These are phyloP conservation scores for Lycaena phlaeas DNA, from an alignment of 2,888 invertebrate species.

Conservation along the genomic window DNA sequence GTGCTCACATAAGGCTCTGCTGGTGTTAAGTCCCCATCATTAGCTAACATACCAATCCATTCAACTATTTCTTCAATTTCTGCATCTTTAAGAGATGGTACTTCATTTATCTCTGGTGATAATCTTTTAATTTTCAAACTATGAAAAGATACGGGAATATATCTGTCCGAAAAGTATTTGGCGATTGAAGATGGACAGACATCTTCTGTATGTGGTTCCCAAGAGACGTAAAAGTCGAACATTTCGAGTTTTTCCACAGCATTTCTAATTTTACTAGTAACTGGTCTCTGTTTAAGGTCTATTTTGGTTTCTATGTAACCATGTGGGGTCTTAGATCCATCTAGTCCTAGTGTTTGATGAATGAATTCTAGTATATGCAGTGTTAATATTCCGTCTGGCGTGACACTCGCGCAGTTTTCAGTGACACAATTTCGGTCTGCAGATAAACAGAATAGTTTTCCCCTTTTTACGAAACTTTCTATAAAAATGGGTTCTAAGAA, in stretches of 20 bases:
- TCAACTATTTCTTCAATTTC: conserved; percentile 50
- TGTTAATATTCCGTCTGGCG: conserved; percentile 46
- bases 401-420: conserved; percentile 47
- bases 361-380: conserved; percentile 40
- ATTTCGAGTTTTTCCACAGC: conserved; percentile 35
- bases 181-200: conserved; percentile 59
- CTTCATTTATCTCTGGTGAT: conserved; percentile 34
- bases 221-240: conserved; percentile 41
- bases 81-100: conserved; percentile 41
- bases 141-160: conserved; percentile 31
- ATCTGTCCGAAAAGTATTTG: conserved; percentile 47
- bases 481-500: conserved; percentile 44
- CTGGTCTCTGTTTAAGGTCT: conserved; percentile 33
- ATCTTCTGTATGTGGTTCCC: conserved; percentile 44
- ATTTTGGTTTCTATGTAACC: conserved; percentile 46
- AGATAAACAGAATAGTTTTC: conserved; percentile 43
- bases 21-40: conserved; percentile 32
- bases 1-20: conserved; percentile 45
- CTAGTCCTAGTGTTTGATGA: conserved; percentile 56
- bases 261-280: conserved; percentile 32
- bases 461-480: conserved; percentile 47
- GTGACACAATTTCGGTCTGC: conserved; percentile 42
- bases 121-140: conserved; percentile 27
- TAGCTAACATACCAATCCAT: conserved; percentile 54
- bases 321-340: conserved; percentile 44